Base-by-base conservation (phyloP, 2,113 vertebrate genomes). In the Mystacornis crossleyi region DNA sequence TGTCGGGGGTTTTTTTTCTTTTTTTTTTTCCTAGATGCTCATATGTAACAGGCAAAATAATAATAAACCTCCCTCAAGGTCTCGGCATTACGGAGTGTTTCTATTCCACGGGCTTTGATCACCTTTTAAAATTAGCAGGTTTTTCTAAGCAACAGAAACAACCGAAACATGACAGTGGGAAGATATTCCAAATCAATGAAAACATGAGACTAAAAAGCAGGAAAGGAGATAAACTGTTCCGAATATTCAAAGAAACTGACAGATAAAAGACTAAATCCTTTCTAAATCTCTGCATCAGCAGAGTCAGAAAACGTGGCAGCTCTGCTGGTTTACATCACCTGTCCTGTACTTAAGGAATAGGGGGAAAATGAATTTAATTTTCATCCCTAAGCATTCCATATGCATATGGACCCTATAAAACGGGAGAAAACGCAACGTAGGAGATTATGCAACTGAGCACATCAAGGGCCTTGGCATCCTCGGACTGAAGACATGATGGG, bases 41-140 rank as follows among this genome's bases (percentile, higher is more conserved):
- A 16, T 82, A 92, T 81, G 94, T 95, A 96, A 87, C 94, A 94
- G 95, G 94, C 96, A 95, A 95, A 95, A 92, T 93, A 91, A 95
- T 92, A 89, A 84, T 74, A 69, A 84, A 73, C 43, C 25, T 74
- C 80, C 75, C 72, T 92, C 82, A 50, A 81, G 51, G 42, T 58
- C 60, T 70, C 31, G 0, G 69, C 65, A 34, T 64, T 95, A 84
- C 2, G 3, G 47, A 16, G 42, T 60, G 80, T 90, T 96, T 89
- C 7, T 92, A 10, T 75, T 45, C 57, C 4, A 0, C 60, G 55
- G 75, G 72, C 85, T 96, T 92, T 78, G 87, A 82, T 89, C 81
- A 78, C 81, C 81, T 92, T 74, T 94, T 81, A 86, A 96, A 90
- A 91, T 89, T 43, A 86, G 84, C 38, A 58, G 5, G 1, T 77